Evolutionary conservation across 2,797 vertebrate species (phyloP).

Genomic region (Anguilla obscura): DNA sequence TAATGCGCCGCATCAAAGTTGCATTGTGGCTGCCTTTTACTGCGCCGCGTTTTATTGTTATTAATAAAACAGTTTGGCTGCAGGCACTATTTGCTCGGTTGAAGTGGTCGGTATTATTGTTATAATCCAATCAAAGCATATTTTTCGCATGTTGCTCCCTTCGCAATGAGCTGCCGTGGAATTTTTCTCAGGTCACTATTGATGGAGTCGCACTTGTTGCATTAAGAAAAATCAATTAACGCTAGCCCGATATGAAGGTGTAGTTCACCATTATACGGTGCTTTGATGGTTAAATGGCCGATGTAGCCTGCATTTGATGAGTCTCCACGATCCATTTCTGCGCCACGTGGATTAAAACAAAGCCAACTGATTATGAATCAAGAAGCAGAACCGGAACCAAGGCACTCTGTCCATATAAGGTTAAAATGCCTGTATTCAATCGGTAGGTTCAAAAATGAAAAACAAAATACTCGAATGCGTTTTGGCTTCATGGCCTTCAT

Average conservation of each 20-base stretch:
- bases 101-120: background rate
- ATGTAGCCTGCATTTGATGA: background rate
- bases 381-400: too few species aligned
- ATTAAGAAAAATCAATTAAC: background rate
- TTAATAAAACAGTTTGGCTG: background rate
- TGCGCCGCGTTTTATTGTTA: background rate
- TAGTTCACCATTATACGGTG: background rate
- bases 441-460: too few species aligned
- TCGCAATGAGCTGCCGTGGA: background rate
- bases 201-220: background rate
- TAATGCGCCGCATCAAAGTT: background rate
- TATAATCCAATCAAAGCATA: background rate
- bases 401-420: too few species aligned
- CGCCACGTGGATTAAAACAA: background rate
- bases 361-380: background rate
- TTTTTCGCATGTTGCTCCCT: background rate
- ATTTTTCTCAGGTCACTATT: background rate
- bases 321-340: background rate
- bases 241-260: background rate
- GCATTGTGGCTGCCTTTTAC: background rate
- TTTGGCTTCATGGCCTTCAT: too few species aligned
- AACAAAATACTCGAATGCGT: too few species aligned
- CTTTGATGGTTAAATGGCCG: background rate
- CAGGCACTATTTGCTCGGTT: background rate
- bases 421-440: too few species aligned